A percentile compares a stretch with the other conserved stretches of the same genome.
phyloP scores from a whole-genome alignment of 1,140 invertebrate species.

The Rhynchophorus ferrugineus region DNA sequence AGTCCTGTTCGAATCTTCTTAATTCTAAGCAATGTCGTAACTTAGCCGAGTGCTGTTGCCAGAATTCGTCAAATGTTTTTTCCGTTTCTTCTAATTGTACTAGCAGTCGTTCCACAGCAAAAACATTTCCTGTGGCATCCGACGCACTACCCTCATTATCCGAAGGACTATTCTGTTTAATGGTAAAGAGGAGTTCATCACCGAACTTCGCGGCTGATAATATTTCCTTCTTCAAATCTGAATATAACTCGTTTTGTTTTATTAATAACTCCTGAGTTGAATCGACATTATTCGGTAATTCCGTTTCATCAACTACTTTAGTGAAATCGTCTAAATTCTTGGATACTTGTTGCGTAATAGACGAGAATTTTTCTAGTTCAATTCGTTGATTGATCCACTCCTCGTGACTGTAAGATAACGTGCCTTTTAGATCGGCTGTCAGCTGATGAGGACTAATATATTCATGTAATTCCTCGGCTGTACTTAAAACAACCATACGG shows the following conservation, averaged over 20 bases:
- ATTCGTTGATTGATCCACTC: conserved; percentile 96
- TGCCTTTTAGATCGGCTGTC: conserved; percentile 82
- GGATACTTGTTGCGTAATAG: conserved; percentile 81
- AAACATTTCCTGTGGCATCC: conserved; percentile 79
- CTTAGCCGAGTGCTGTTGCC: conserved; percentile 80
- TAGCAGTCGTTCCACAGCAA: conserved; percentile 85
- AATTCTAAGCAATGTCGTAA: conserved; percentile 83
- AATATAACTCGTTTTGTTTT: conserved; percentile 58
- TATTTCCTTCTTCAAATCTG: conserved; percentile 70
- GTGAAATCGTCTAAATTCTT: conserved; percentile 77
- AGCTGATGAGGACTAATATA: conserved; percentile 78
- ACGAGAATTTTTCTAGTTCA: conserved; percentile 92
- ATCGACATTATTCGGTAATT: conserved; percentile 77
- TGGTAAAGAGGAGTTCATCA: conserved; percentile 68
- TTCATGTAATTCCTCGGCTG: conserved; percentile 75
- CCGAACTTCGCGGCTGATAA: conserved; percentile 74
- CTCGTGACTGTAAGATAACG: conserved; percentile 82
- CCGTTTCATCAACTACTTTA: conserved; percentile 68
- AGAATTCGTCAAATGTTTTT: conserved; percentile 87
- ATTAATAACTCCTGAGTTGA: conserved; percentile 61
- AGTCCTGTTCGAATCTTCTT: conserved; percentile 82
- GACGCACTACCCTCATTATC: conserved; percentile 47
- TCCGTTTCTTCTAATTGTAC: conserved; percentile 94
- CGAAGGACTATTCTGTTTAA: conserved; percentile 48
- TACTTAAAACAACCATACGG: conserved; percentile 73